Evolutionary conservation across 2,797 vertebrate species (phyloP).

Genomic region (Falco biarmicus): DNA sequence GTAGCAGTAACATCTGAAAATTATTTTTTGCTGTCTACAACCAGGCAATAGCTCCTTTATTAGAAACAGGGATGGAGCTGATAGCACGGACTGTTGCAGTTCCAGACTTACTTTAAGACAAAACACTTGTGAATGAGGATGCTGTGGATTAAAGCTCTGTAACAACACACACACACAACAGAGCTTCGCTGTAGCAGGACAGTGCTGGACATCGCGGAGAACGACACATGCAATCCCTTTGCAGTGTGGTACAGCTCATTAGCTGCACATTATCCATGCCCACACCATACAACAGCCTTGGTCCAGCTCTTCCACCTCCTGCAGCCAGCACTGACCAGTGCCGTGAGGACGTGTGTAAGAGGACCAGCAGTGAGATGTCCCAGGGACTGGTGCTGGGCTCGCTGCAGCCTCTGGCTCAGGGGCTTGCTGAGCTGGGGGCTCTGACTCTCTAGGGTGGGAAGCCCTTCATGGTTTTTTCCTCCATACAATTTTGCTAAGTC

Average conservation of each 20-base stretch:
- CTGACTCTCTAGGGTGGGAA: background rate
- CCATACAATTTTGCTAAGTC: background rate
- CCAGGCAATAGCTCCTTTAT: slow-evolving; percentile 35
- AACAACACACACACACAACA: rapidly evolving
- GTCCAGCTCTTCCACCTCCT: background rate
- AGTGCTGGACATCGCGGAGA: background rate
- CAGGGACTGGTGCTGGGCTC: background rate
- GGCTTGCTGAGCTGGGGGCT: rapidly evolving
- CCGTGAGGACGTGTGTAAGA: rapidly evolving
- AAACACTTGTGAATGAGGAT: background rate
- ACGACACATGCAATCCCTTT: background rate
- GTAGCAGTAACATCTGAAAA: slow-evolving; percentile 56
- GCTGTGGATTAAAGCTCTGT: background rate
- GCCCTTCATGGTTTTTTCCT: background rate
- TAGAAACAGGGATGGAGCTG: background rate
- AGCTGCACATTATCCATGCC: background rate
- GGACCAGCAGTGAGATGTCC: background rate
- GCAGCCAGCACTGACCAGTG: background rate
- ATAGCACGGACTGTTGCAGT: background rate
- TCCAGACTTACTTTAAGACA: background rate
- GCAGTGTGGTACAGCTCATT: background rate
- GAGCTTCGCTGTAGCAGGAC: background rate
- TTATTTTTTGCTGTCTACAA: slow-evolving; percentile 33
- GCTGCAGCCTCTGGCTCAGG: background rate
- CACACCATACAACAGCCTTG: background rate